Conservation (phyloP, 2,888 invertebrate species). For the Eurytoma adleriae region DNA sequence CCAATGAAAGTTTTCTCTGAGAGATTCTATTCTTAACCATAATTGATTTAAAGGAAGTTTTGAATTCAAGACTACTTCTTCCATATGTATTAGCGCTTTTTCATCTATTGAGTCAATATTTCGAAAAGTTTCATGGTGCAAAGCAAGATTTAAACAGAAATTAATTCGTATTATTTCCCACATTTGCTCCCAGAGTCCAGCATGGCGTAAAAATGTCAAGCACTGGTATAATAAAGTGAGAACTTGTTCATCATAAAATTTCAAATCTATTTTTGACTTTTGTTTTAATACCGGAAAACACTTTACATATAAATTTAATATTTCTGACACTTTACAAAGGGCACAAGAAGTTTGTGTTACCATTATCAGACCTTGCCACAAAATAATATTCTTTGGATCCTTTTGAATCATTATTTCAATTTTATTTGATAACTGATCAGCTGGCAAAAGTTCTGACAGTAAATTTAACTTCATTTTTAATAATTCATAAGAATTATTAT, state of each 20-base stretch:
- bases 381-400: constrained; percentile 73
- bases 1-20: constrained; percentile 86
- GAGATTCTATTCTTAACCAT: constrained; percentile 86
- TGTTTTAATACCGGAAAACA: constrained; percentile 76
- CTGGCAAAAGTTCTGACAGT: constrained; percentile 78
- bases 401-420: constrained; percentile 77
- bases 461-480: constrained; percentile 77
- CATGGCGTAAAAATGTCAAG: constrained; percentile 81
- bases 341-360: constrained; percentile 80
- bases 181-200: constrained; percentile 86
- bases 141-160: constrained; percentile 81
- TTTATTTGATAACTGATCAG: constrained; percentile 79
- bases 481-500: constrained; percentile 78
- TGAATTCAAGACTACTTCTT: constrained; percentile 80
- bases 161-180: constrained; percentile 84
- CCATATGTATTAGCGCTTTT: constrained; percentile 78
- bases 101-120: constrained; percentile 74
- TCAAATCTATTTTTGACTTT: constrained; percentile 64
- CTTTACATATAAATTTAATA: constrained; percentile 79
- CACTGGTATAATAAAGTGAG: constrained; percentile 77
- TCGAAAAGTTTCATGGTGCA: constrained; percentile 63
- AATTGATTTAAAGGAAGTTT: constrained; percentile 85
- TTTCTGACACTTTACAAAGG: constrained; percentile 80
- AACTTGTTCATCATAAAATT: constrained; percentile 66
- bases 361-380: constrained; percentile 79